Percentiles rank a stretch among this genome's conserved stretches.
Conservation (phyloP, 2,797 vertebrate species). For the Prunella strophiata region DNA sequence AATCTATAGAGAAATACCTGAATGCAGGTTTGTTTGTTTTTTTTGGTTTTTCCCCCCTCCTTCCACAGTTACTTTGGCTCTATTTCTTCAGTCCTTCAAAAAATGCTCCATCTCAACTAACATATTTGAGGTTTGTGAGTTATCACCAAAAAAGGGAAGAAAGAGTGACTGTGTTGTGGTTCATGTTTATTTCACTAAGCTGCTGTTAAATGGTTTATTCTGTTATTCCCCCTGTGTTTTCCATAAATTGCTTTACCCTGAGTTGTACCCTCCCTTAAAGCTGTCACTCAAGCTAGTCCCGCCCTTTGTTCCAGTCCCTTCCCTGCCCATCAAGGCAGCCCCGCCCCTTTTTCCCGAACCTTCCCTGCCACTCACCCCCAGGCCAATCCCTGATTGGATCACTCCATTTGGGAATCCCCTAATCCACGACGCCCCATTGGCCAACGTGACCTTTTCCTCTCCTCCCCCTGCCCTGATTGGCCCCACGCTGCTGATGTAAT, state of each 20-base stretch:
- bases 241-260: background rate
- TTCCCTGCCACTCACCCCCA: background rate
- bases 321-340: background rate
- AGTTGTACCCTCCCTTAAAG: background rate
- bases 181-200: background rate
- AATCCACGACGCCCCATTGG: background rate
- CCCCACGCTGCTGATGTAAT: background rate
- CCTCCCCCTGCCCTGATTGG: background rate
- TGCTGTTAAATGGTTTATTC: background rate
- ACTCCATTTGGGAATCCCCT: background rate
- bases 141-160: background rate
- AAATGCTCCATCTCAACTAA: background rate
- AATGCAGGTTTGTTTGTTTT: background rate
- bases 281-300: background rate
- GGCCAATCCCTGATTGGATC: background rate
- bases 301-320: background rate
- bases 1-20: background rate
- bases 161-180: background rate
- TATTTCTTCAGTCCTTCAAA: background rate
- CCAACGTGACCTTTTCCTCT: background rate
- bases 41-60: background rate
- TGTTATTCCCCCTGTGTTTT: background rate
- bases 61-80: background rate
- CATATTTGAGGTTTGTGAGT: background rate
- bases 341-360: background rate